phyloP scores from a whole-genome alignment of 2,888 invertebrate genomes.

The Alcis repandata region DNA sequence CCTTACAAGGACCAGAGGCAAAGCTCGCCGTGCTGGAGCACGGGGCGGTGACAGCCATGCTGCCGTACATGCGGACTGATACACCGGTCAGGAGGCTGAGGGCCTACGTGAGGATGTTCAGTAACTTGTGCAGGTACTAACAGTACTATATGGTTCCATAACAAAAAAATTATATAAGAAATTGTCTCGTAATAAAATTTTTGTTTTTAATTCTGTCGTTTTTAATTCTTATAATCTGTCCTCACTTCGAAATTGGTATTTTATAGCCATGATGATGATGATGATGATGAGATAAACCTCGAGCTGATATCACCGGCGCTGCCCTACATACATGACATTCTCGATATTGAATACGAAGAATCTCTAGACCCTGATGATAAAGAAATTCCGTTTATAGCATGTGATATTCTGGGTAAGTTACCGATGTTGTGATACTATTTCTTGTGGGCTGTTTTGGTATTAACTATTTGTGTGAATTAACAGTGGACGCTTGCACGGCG shows the following conservation, averaged over 20 bases:
- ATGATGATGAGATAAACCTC: neutral
- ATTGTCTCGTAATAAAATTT: too few species aligned
- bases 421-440: too few species aligned
- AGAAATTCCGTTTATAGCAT: neutral
- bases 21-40: neutral
- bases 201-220: too few species aligned
- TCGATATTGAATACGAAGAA: neutral
- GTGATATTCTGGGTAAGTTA: neutral
- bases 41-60: neutral
- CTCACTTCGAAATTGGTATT: neutral
- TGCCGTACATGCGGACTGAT: neutral
- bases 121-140: neutral
- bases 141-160: too few species aligned
- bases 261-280: neutral
- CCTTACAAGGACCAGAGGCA: neutral
- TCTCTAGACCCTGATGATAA: neutral
- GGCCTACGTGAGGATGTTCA: neutral
- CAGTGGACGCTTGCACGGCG: slow-evolving; percentile 1
- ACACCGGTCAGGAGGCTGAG: neutral
- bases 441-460: too few species aligned
- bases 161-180: too few species aligned
- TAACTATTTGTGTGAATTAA: neutral
- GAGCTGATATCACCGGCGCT: neutral
- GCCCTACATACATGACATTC: neutral
- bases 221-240: neutral